Evolutionary conservation across 1,140 invertebrate species (phyloP).

Genomic region (Cecropterus lyciades): DNA sequence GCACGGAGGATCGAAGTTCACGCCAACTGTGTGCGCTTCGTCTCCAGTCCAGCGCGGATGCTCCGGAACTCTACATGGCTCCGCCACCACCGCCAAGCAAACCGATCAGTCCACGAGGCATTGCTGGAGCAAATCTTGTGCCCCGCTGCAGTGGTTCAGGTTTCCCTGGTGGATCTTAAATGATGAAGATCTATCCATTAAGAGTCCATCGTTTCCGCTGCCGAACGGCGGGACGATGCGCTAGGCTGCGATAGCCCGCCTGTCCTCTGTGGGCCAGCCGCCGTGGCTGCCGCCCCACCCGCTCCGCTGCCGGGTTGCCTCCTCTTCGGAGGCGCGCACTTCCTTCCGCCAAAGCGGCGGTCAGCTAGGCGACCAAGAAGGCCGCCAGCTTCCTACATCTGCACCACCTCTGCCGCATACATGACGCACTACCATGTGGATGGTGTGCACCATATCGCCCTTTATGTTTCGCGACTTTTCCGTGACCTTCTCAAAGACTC

Average conservation of each 20-base stretch:
- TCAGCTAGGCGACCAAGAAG: too few relatives aligned
- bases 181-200: slow-evolving; percentile 5
- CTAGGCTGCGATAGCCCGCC: neutral
- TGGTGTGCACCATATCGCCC: too few relatives aligned
- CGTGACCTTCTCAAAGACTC: too few relatives aligned
- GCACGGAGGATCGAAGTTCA: too few relatives aligned
- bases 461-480: too few relatives aligned
- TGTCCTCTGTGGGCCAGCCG: neutral
- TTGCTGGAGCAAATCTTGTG: slow-evolving; percentile 44
- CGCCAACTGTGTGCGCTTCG: too few relatives aligned
- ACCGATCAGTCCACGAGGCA: slow-evolving; percentile 36
- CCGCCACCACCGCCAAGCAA: slow-evolving; percentile 37
- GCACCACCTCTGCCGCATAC: too few relatives aligned
- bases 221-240: slow-evolving; percentile 5
- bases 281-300: neutral
- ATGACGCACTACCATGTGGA: too few relatives aligned
- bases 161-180: slow-evolving; percentile 36
- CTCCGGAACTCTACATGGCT: slow-evolving; percentile 38
- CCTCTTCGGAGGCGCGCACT: neutral
- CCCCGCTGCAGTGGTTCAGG: slow-evolving; percentile 40
- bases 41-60: too few relatives aligned
- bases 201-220: slow-evolving; percentile 17
- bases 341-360: too few relatives aligned
- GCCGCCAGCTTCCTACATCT: too few relatives aligned
- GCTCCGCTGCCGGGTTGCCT: neutral